phyloP scores from a whole-genome alignment of 2,113 vertebrate species.

The Pogonocichla stellata region DNA sequence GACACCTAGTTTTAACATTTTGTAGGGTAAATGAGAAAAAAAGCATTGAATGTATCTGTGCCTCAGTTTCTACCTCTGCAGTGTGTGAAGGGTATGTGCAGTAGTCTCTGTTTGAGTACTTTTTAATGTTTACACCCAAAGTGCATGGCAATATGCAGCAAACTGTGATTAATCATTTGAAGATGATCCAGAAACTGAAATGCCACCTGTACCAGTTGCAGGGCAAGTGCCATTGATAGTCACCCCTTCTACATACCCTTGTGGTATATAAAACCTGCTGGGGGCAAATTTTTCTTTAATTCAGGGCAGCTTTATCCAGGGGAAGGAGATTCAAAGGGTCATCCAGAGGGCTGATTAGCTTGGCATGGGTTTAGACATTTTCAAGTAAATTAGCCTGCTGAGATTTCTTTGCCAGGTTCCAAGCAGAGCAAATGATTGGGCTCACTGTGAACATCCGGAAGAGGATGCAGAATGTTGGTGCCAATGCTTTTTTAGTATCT shows the following conservation, averaged over 20 bases:
- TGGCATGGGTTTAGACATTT: constrained; percentile 2
- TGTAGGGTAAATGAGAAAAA: neutral
- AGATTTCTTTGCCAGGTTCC: constrained; percentile 2
- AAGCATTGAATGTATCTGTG: neutral
- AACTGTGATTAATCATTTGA: neutral
- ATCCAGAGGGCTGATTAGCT: neutral
- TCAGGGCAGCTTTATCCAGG: neutral
- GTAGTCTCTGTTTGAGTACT: neutral
- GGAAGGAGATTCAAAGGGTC: neutral
- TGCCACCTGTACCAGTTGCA: neutral
- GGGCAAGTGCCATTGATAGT: neutral
- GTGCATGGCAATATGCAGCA: neutral
- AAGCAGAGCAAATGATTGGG: neutral
- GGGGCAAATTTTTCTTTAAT: neutral
- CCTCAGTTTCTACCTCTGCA: neutral
- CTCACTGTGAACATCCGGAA: neutral
- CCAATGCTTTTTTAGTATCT: constrained; percentile 7
- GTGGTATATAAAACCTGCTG: neutral
- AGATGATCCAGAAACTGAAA: neutral
- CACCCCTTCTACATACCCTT: neutral
- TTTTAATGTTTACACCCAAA: neutral
- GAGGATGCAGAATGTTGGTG: neutral
- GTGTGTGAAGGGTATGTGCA: neutral
- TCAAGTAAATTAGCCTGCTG: constrained; percentile 5
- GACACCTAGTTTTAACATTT: neutral